Evolutionary conservation across 2,113 vertebrate species (phyloP).

Genomic region (Neopipo cinnamomea): DNA sequence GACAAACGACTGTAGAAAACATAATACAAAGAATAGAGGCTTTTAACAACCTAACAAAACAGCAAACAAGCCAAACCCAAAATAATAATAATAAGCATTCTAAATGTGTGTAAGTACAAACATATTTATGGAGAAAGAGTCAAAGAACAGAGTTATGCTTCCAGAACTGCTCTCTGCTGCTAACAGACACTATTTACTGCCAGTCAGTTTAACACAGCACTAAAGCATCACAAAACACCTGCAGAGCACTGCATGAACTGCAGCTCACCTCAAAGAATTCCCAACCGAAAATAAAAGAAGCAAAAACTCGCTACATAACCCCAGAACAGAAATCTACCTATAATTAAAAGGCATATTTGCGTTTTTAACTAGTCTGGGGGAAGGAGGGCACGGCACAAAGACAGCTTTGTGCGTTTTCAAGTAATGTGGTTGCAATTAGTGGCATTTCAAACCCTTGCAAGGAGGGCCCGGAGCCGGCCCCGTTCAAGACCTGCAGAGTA

Average conservation of each 20-base stretch:
- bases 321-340: conserved; percentile 6
- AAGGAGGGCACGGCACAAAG: conserved; percentile 43
- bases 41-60: conserved; percentile 19
- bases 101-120: background rate
- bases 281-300: background rate
- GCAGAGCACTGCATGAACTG: background rate
- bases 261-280: background rate
- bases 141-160: background rate
- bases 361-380: conserved; percentile 29
- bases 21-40: background rate
- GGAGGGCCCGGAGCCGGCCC: background rate
- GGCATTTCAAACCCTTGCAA: conserved; percentile 22
- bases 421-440: conserved; percentile 33
- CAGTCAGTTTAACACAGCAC: background rate
- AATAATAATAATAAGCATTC: background rate
- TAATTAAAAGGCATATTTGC: conserved; percentile 23
- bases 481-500: background rate
- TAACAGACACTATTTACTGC: background rate
- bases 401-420: conserved; percentile 41
- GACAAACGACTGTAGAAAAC: conserved; percentile 23
- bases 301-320: background rate
- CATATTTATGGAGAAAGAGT: background rate
- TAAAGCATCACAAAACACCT: background rate
- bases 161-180: background rate
- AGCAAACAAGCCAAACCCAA: background rate